Conservation (phyloP, 53 echinoderm and acorn worm species). For the Stichopus horrens region DNA sequence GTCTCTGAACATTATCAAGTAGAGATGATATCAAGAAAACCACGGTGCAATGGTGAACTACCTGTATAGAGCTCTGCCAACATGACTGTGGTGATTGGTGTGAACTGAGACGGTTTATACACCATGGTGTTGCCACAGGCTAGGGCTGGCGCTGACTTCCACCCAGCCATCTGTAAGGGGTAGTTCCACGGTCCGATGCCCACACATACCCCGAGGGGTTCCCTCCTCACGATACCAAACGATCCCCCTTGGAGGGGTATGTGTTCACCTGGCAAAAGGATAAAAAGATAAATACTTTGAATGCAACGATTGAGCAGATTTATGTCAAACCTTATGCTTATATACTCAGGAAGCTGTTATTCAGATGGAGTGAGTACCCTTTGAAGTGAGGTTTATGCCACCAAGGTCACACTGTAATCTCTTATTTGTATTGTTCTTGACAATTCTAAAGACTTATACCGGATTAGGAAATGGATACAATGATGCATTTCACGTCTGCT, state of each 20-base stretch:
- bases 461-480: background rate
- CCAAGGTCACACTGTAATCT: background rate
- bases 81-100: slow-evolving; percentile 76
- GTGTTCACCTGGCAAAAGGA: slow-evolving; percentile 72
- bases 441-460: background rate
- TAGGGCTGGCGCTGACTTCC: slow-evolving; percentile 92
- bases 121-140: slow-evolving; percentile 98
- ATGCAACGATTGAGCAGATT: background rate
- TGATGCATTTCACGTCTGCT: too few species aligned
- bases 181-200: slow-evolving; percentile 99
- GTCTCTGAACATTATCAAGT: too few species aligned
- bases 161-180: slow-evolving; percentile 92
- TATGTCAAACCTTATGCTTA: background rate
- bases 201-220: slow-evolving; percentile 94
- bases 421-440: background rate
- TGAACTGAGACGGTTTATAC: slow-evolving; percentile 90
- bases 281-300: background rate
- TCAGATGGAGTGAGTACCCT: too few species aligned
- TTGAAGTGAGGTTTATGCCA: background rate
- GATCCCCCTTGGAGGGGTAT: slow-evolving; percentile 74
- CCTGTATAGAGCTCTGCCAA: slow-evolving; percentile 78
- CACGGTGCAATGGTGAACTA: slow-evolving; percentile 26
- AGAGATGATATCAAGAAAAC: too few species aligned
- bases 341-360: too few species aligned
- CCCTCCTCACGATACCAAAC: slow-evolving; percentile 83